phyloP scores from a whole-genome alignment of 2,888 invertebrate species.

The Silvanus unidentatus region DNA sequence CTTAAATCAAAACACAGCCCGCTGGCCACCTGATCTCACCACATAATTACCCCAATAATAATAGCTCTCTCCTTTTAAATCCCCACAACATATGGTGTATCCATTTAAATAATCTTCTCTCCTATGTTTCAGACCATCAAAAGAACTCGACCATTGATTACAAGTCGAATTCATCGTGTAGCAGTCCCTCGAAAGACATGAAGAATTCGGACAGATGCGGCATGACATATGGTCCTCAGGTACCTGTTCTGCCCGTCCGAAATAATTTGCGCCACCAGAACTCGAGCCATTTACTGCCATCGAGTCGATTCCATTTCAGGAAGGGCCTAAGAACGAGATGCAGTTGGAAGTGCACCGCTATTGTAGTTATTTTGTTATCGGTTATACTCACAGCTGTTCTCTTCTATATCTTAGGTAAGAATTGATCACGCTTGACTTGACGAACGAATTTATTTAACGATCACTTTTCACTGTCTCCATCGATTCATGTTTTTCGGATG shows the following conservation, averaged over 20 bases:
- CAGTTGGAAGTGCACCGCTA: constrained; percentile 89
- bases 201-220: constrained; percentile 57
- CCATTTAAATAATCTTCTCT: neutral
- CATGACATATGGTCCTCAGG: constrained; percentile 37
- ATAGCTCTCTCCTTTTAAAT: neutral
- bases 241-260: constrained; percentile 70
- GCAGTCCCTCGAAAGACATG: constrained; percentile 75
- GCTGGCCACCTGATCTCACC: constrained; percentile 3
- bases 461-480: too few species aligned
- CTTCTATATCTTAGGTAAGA: constrained; percentile 80
- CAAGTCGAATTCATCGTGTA: constrained; percentile 77
- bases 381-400: constrained; percentile 77
- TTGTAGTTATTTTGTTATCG: constrained; percentile 78
- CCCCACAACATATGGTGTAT: neutral
- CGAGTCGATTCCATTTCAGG: constrained; percentile 78
- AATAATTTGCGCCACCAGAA: constrained; percentile 62
- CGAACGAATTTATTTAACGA: neutral
- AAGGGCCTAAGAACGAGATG: constrained; percentile 81
- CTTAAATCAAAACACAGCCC: neutral
- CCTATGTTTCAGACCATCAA: constrained; percentile 64
- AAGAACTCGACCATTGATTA: constrained; percentile 86
- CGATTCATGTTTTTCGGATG: too few species aligned
- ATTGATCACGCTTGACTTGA: constrained; percentile 1
- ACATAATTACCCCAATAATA: neutral
- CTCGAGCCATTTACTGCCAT: constrained; percentile 67